Conservation (phyloP, 2,113 vertebrate species). For the Anolis carolinensis region DNA sequence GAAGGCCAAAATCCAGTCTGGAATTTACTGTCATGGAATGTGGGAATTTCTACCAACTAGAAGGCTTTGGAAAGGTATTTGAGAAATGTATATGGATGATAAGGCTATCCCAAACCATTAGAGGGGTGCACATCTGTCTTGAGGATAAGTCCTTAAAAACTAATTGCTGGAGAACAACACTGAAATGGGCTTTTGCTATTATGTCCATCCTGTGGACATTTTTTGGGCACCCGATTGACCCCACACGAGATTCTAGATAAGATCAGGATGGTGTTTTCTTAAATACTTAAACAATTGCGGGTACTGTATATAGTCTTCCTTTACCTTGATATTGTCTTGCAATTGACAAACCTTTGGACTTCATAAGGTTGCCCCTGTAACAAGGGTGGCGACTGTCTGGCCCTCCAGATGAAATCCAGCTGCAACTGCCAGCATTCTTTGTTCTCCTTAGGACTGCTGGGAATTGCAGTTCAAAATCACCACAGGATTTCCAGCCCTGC, state of each 20-base stretch:
- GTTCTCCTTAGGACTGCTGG: too few species aligned
- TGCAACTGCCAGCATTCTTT: too few species aligned
- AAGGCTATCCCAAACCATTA: background rate
- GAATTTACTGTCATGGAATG: background rate
- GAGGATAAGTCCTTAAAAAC: background rate
- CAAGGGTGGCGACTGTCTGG: too few species aligned
- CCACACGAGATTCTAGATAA: background rate
- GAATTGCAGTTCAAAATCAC: too few species aligned
- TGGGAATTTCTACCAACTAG: background rate
- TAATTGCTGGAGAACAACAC: background rate
- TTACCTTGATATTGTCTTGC: background rate
- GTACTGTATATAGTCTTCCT: background rate
- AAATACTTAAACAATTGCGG: background rate
- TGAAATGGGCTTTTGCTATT: background rate
- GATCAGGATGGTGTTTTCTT: background rate
- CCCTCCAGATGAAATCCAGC: too few species aligned
- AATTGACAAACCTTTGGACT: background rate
- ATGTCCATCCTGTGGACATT: background rate
- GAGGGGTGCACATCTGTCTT: background rate
- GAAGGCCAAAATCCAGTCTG: background rate
- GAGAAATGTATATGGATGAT: background rate
- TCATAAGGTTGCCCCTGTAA: background rate
- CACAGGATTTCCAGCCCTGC: too few species aligned
- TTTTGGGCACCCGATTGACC: background rate
- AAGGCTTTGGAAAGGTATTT: background rate